Percentiles rank a stretch among this genome's conserved stretches.
Conservation (phyloP, 92 coral and sea anemone species). For the Phenganax stokvisi region DNA sequence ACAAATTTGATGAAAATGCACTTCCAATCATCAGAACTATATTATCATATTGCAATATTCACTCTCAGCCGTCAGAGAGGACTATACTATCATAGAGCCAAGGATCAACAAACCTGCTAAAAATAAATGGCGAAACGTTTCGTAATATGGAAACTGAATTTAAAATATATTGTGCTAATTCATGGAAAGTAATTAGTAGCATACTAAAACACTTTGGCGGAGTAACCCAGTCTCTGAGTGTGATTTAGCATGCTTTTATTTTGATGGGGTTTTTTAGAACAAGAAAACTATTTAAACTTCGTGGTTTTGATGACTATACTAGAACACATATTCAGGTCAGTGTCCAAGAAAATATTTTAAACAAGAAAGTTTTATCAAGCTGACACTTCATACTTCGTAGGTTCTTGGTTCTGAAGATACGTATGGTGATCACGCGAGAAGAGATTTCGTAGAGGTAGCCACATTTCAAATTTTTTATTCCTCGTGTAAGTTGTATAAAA, state of each 20-base stretch:
- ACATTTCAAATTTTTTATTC: too few relatives aligned
- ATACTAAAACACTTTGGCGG: too few relatives aligned
- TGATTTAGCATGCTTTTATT: not conserved
- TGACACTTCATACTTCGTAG: slow-evolving; percentile 34
- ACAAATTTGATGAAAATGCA: too few relatives aligned
- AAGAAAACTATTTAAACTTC: slow-evolving; percentile 69
- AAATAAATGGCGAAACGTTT: too few relatives aligned
- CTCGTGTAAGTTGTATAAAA: too few relatives aligned
- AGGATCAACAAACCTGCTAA: too few relatives aligned
- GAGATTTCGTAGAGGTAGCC: slow-evolving; percentile 62
- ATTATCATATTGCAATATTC: too few relatives aligned
- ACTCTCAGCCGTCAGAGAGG: too few relatives aligned
- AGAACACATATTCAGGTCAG: slow-evolving; percentile 90
- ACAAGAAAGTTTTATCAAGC: not conserved
- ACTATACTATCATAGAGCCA: too few relatives aligned
- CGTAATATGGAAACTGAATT: too few relatives aligned
- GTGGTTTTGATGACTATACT: slow-evolving; percentile 86
- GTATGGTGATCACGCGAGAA: slow-evolving; percentile 87
- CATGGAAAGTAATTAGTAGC: not conserved
- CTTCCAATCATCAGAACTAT: too few relatives aligned
- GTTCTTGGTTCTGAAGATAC: slow-evolving; percentile 90
- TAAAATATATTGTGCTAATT: not conserved
- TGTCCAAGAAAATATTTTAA: not conserved
- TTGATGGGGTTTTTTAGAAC: slow-evolving; percentile 52
- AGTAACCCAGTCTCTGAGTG: not conserved